A percentile compares a stretch with the other conserved stretches of the same genome.
These are phyloP conservation scores for Sus scrofa DNA, from an alignment of 2,113 vertebrate species.

Conservation along the genomic window DNA sequence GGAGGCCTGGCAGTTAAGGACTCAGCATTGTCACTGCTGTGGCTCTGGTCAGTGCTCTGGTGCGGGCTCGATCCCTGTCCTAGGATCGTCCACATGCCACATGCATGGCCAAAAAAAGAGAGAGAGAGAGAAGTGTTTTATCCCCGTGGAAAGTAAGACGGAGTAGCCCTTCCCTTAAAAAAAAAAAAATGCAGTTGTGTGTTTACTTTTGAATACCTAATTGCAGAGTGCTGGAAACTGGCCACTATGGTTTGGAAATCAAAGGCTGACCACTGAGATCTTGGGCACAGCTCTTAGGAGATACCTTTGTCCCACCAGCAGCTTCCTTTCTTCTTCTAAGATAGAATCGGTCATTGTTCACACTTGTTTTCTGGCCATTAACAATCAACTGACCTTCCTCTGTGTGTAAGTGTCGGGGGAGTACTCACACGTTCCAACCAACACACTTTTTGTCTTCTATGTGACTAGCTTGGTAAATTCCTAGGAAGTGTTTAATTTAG, in stretches of 20 bases:
- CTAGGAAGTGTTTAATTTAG: conserved; percentile 41
- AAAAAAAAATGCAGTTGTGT: neutral
- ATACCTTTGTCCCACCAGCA: neutral
- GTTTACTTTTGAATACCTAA: conserved; percentile 10
- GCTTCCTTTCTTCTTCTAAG: neutral
- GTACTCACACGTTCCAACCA: neutral
- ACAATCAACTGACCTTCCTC: neutral
- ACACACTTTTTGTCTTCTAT: conserved; percentile 11
- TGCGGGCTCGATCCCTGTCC: no score
- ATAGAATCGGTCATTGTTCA: neutral
- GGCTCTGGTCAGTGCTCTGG: no score
- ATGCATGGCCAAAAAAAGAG: no score
- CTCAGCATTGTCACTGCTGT: no score
- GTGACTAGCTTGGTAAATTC: conserved; percentile 44
- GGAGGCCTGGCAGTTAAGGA: no score
- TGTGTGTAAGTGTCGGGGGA: neutral
- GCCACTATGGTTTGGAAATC: neutral
- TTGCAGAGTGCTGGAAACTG: neutral
- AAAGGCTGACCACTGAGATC: neutral
- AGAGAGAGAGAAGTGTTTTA: no score
- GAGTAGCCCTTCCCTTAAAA: neutral
- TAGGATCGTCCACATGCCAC: no score
- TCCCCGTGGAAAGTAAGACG: neutral
- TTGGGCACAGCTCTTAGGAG: neutral
- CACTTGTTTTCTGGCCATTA: neutral